Base-by-base conservation (phyloP, 30 jellyfish, hydroid and myxozoan species). In the Clytia hemisphaerica region DNA sequence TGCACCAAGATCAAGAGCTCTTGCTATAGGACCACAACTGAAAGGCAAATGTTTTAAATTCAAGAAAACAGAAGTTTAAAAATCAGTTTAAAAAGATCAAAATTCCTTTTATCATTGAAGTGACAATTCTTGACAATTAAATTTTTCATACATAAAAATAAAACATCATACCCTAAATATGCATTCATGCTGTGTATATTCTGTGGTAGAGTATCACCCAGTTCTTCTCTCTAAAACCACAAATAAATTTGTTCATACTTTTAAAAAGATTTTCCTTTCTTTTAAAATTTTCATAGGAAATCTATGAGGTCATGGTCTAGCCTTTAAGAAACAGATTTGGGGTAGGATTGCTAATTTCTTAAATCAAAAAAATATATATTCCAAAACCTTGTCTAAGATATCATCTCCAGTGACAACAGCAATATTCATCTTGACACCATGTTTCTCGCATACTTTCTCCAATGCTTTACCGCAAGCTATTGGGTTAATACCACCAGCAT, bases 391-490 rank as follows among this genome's bases (percentile, higher is more conserved):
- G 30, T 58, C 86, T 85, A 83, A 66, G 37, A 84, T 29, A 37
- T 84, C 95, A 68, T 84, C 95, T 42, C 95, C 95, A 9, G 95
- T 84, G 12, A 84, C 75, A 26, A 84, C 95, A 3, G 95, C 95
- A 29, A 84, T 76, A 44, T 84, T 84, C 74, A 84, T 48, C n/a
- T 76, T 83, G 36, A 84, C 75, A 21, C 78, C 77, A 49, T 58
- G 83, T 34, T 84, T 77, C 58, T 70, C 67, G 61, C 93, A 84
- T 21, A 68, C 82, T 22, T 70, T 84, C 61, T 77, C 46, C 32
- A 84, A 50, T 3, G 93, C 95, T 45, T 18, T 72, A 50, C 93
- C 95, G 72, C 95, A 84, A 16, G 93, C 85, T 34, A 45, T 45
- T 0, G 95, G 95, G 37, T 84, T 76, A 29, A 84, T 82, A 26